Conservation (phyloP, 2,113 vertebrate genomes). For the Picathartes gymnocephalus region DNA sequence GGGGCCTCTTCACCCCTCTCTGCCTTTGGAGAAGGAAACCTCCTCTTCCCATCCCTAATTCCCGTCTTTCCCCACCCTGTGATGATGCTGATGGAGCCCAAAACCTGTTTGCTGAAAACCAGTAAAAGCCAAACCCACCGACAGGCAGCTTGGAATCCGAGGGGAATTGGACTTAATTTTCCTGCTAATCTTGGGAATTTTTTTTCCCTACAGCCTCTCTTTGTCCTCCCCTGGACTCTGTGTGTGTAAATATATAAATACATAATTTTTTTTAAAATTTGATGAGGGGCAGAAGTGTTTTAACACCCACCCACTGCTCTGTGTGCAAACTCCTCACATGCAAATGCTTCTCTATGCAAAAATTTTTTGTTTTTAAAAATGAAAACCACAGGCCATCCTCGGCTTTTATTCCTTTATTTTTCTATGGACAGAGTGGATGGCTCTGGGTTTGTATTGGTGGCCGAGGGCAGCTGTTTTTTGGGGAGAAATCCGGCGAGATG, state of each 20-base stretch:
- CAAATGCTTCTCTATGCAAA: background rate
- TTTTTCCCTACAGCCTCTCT: background rate
- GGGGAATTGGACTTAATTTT: background rate
- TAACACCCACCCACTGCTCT: background rate
- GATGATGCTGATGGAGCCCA: background rate
- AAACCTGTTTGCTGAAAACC: background rate
- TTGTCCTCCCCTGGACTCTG: background rate
- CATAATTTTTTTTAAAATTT: background rate
- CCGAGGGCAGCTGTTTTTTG: background rate
- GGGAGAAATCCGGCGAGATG: background rate
- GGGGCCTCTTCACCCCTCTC: background rate
- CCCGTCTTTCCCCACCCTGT: background rate
- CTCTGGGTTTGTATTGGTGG: background rate
- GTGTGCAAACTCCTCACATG: background rate
- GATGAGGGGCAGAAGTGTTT: background rate
- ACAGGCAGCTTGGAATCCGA: background rate
- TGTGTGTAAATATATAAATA: background rate
- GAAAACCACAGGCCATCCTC: background rate
- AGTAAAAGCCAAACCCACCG: background rate
- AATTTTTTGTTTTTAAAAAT: background rate
- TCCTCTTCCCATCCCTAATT: background rate
- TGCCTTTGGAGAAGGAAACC: background rate
- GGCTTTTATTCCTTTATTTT: background rate
- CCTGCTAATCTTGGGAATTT: background rate
- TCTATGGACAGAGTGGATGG: accelerated